phyloP scores from a whole-genome alignment of 2,888 invertebrate species.

The Polydrusus cervinus region DNA sequence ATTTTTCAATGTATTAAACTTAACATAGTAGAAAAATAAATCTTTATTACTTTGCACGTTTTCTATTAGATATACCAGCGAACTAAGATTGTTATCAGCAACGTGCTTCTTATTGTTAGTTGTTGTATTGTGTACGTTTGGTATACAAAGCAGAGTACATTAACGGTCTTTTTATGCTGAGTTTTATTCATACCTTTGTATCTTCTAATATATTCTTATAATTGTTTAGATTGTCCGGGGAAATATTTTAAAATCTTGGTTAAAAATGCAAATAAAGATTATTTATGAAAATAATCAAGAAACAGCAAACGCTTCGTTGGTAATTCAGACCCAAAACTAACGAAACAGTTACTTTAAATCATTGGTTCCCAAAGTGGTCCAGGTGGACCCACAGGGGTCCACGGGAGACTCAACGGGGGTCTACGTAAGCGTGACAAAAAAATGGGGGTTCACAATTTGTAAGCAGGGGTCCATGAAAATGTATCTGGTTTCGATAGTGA shows the following conservation, averaged over 20 bases:
- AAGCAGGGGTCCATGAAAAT: too few species aligned
- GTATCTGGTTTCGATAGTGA: too few species aligned
- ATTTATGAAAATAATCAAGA: too few species aligned
- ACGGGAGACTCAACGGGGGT: too few species aligned
- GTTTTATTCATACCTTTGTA: slow-evolving; percentile 38
- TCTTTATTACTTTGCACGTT: slow-evolving; percentile 43
- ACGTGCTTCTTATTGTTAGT: slow-evolving; percentile 48
- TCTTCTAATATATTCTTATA: slow-evolving; percentile 12
- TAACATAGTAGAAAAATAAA: slow-evolving; percentile 33
- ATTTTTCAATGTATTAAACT: slow-evolving; percentile 43
- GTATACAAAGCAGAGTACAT: slow-evolving; percentile 36
- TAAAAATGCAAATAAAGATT: neutral
- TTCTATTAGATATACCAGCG: slow-evolving; percentile 25
- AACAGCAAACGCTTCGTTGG: too few species aligned
- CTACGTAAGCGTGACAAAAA: too few species aligned
- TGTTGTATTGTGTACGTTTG: slow-evolving; percentile 41
- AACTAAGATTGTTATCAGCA: slow-evolving; percentile 46
- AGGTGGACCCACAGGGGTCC: too few species aligned
- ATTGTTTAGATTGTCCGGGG: neutral
- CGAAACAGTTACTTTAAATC: too few species aligned
- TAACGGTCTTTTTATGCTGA: slow-evolving; percentile 36
- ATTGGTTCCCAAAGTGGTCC: too few species aligned
- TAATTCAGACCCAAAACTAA: too few species aligned
- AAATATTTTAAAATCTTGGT: neutral
- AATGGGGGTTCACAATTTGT: too few species aligned